Evolutionary conservation across 2,113 vertebrate species (phyloP), one percentile per base, ranked within the genome.

Genomic region (Australoheros scitulus): DNA sequence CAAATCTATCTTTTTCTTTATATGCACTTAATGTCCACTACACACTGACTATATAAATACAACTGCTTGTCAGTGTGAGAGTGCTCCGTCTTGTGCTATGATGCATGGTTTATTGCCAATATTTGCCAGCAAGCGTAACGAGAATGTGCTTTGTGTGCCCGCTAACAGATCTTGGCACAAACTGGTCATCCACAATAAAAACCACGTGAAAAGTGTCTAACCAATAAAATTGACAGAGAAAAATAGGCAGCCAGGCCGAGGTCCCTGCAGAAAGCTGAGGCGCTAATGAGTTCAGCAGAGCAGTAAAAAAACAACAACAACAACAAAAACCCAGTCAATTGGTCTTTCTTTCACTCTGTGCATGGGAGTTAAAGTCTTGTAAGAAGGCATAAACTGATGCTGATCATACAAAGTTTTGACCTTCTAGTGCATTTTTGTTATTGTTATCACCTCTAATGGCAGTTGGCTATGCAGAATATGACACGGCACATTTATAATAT

Each of bases 201-300:
- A 87, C 58, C 60, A 80, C 86, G 87, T 90, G 87, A 93, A 61
- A 87, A 82, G 88, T 81, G 68, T 65, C 77, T 7, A 61, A 87
- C 81, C 72, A 82, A 83, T 86, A 74, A 88, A 87, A 77, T 0
- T 57, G 83, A 82, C 75, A 83, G 89, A 84, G 77, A 61, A 59
- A 81, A 79, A 83, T 47, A 80, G 65, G 36, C 50, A 22, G 59
- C 61, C 61, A 17, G 65, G 60, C 72, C 4, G 79, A 74, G 77
- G 63, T 84, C 79, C 4, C 34, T 50, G 56, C 29, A 38, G 70
- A 13, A 38, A 83, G 77, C 57, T 8, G 41, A 77, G 86, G 65
- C 87, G 32, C 91, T 94, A 94, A 95, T 91, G 92, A 95, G 89
- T 79, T 81, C 79, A 64, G 34, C 82, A 29, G 55, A 52, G 64